phyloP scores from a whole-genome alignment of 2,888 invertebrate species.

The Mamestra brassicae region DNA sequence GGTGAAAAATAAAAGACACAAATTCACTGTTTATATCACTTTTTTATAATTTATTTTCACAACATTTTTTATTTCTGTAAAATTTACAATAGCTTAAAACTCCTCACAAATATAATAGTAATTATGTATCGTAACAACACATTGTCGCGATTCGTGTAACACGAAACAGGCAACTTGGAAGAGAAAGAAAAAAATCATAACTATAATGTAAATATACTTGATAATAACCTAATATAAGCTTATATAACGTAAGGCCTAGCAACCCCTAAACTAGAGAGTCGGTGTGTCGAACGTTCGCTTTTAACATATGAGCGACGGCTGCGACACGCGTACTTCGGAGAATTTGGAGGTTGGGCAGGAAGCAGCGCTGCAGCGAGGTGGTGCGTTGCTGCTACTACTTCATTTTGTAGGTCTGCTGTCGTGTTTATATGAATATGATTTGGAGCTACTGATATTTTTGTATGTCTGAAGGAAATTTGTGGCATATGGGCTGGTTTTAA shows the following conservation, averaged over 20 bases:
- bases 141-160: conserved; percentile 74
- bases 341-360: conserved; percentile 51
- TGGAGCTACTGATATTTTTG: neutral
- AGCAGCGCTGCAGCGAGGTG: conserved; percentile 60
- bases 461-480: neutral
- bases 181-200: conserved; percentile 79
- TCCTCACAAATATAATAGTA: conserved; percentile 88
- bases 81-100: conserved; percentile 91
- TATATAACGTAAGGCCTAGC: conserved; percentile 85
- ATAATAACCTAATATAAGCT: conserved; percentile 85
- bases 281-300: conserved; percentile 80
- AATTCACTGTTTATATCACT: conserved; percentile 88
- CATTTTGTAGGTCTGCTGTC: neutral
- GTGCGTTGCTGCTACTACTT: conserved; percentile 18
- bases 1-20: conserved; percentile 76
- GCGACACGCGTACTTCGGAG: conserved; percentile 74
- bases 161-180: conserved; percentile 87
- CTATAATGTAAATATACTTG: conserved; percentile 84
- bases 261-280: conserved; percentile 87
- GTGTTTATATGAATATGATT: conserved; percentile 3
- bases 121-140: conserved; percentile 84
- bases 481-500: neutral
- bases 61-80: conserved; percentile 91
- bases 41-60: conserved; percentile 91
- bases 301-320: conserved; percentile 86